These are phyloP conservation scores for Ditylenchus dipsaci DNA, from an alignment of 1,140 invertebrate species.

Conservation along the genomic window DNA sequence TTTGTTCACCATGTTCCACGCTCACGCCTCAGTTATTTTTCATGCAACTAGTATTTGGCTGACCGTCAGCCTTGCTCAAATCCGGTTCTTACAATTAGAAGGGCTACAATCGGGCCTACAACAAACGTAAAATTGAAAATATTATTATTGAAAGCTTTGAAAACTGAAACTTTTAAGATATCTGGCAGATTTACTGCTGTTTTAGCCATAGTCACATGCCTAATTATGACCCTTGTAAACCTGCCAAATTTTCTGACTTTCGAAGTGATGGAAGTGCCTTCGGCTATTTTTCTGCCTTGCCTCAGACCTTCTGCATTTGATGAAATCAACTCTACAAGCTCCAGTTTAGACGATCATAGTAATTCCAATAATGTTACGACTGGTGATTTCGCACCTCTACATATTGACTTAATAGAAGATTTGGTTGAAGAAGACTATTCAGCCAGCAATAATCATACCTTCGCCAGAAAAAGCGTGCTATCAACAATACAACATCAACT, in stretches of 20 bases:
- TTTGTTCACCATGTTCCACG: constrained; percentile 50
- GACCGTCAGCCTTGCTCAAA: constrained; percentile 52
- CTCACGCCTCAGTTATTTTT: constrained; percentile 53
- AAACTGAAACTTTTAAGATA: constrained; percentile 4
- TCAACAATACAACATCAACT: too few relatives aligned
- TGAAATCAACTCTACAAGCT: not conserved
- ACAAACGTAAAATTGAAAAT: constrained; percentile 11
- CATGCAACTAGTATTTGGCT: constrained; percentile 55
- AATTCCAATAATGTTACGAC: not conserved
- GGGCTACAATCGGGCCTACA: constrained; percentile 52
- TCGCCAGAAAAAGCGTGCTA: too few relatives aligned
- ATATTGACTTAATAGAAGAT: too few relatives aligned
- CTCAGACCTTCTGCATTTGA: not conserved
- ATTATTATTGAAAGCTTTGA: too few relatives aligned
- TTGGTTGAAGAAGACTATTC: too few relatives aligned
- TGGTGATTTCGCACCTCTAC: not conserved
- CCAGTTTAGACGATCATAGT: too few relatives aligned
- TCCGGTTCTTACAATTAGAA: constrained; percentile 54
- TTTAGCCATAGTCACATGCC: constrained; percentile 41
- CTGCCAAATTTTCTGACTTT: constrained; percentile 56
- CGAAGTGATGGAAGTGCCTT: constrained; percentile 30
- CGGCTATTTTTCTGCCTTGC: constrained; percentile 11
- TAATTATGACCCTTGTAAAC: constrained; percentile 47
- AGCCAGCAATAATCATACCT: too few relatives aligned
- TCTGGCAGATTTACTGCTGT: constrained; percentile 43